Conservation (phyloP, 2,797 vertebrate species). For the Coregonus suidteri region DNA sequence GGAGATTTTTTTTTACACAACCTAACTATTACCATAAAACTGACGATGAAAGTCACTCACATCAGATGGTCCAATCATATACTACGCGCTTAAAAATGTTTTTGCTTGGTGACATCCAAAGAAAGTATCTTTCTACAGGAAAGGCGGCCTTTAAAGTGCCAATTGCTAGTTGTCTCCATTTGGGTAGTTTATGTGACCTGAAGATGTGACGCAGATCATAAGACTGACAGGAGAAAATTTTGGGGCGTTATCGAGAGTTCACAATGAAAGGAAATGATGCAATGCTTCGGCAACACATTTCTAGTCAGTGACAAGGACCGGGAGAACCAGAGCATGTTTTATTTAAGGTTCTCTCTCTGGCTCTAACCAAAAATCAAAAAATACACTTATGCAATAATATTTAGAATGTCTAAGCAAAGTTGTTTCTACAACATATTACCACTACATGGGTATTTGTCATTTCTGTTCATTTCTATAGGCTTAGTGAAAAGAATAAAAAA, state of each 20-base stretch:
- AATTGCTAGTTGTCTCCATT: constrained; percentile 48
- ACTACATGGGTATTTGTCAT: not conserved
- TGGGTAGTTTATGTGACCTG: constrained; percentile 78
- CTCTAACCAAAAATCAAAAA: constrained; percentile 79
- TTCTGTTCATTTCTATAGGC: not conserved
- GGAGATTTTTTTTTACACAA: constrained; percentile 53
- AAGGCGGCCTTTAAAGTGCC: constrained; percentile 42
- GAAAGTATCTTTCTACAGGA: accelerated
- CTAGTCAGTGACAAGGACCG: constrained; percentile 86
- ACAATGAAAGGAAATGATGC: constrained; percentile 91
- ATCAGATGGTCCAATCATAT: constrained; percentile 38
- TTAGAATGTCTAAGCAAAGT: constrained; percentile 75
- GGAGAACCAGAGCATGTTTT: constrained; percentile 86
- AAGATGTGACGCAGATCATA: constrained; percentile 85
- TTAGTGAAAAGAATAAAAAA: not conserved
- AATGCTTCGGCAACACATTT: constrained; percentile 88
- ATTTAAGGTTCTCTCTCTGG: constrained; percentile 84
- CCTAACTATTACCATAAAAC: constrained; percentile 1
- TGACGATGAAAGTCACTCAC: constrained; percentile 26
- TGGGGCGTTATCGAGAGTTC: constrained; percentile 88
- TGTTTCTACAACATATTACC: constrained; percentile 55
- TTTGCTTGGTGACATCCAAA: constrained; percentile 84
- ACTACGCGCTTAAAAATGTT: constrained; percentile 56
- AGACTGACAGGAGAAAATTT: constrained; percentile 87
- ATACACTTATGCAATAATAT: constrained; percentile 79